These are phyloP conservation scores for Caenorhabditis elegans DNA, from an alignment of 1,140 invertebrate genomes.

Conservation along the genomic window WBcel235 BX284604.4:13382001-13382500, in stretches of 20 bases:
- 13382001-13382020: too few relatives aligned
- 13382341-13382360: neutral
- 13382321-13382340: conserved; percentile 43
- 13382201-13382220: conserved; percentile 58
- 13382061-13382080: conserved; percentile 19
- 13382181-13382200: conserved; percentile 54
- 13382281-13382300: conserved; percentile 60
- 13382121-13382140: neutral
- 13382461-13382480: neutral
- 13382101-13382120: neutral
- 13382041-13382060: neutral
- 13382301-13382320: conserved; percentile 57
- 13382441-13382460: conserved; percentile 38
- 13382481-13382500: too few relatives aligned
- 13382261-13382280: conserved; percentile 58
- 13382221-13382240: conserved; percentile 33
- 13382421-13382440: conserved; percentile 15
- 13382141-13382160: conserved; percentile 54
- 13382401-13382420: conserved; percentile 40
- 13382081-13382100: conserved; percentile 35
- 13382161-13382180: conserved; percentile 53
- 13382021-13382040: too few relatives aligned
- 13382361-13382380: conserved; percentile 48
- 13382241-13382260: conserved; percentile 62
- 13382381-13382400: conserved; percentile 48